These are phyloP conservation scores for Hyphantria cunea DNA, from an alignment of 1,140 invertebrate genomes.

Conservation along the genomic window DNA sequence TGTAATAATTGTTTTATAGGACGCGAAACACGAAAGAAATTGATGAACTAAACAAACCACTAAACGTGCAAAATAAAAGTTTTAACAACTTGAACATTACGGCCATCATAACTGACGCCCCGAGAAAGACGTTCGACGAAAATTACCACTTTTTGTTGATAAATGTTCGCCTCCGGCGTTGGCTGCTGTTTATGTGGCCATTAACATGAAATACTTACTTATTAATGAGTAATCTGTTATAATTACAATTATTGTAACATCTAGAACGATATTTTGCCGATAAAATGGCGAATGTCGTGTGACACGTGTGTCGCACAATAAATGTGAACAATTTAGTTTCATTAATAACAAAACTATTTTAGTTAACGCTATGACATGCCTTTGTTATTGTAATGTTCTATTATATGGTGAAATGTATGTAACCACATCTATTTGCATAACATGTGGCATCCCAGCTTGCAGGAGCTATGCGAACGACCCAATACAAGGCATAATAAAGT, in stretches of 20 bases:
- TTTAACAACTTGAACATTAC: conserved; percentile 46
- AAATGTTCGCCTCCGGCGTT: conserved; percentile 55
- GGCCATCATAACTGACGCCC: conserved; percentile 46
- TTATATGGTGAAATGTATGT: no score
- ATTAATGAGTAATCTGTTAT: conserved; percentile 74
- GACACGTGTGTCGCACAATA: conserved; percentile 20
- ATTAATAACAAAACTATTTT: conserved; percentile 25
- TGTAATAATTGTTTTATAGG: neutral
- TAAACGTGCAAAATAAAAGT: conserved; percentile 43
- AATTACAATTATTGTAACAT: conserved; percentile 54
- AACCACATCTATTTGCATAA: no score
- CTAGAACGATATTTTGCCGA: conserved; percentile 23
- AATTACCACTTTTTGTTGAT: conserved; percentile 75
- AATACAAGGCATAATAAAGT: neutral
- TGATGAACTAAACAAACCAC: conserved; percentile 32
- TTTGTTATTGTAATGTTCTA: conserved; percentile 12
- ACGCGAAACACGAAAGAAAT: conserved; percentile 7
- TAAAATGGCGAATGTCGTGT: conserved; percentile 22
- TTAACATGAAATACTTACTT: conserved; percentile 75
- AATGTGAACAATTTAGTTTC: conserved; percentile 25
- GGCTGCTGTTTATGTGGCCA: conserved; percentile 74
- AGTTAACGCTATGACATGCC: conserved; percentile 8
- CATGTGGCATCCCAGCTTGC: no score
- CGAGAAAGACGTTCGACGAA: conserved; percentile 56
- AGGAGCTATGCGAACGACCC: neutral